Evolutionary conservation across 64 coral and sea anemone species (phyloP).

Genomic region (Anthopleura sola): DNA sequence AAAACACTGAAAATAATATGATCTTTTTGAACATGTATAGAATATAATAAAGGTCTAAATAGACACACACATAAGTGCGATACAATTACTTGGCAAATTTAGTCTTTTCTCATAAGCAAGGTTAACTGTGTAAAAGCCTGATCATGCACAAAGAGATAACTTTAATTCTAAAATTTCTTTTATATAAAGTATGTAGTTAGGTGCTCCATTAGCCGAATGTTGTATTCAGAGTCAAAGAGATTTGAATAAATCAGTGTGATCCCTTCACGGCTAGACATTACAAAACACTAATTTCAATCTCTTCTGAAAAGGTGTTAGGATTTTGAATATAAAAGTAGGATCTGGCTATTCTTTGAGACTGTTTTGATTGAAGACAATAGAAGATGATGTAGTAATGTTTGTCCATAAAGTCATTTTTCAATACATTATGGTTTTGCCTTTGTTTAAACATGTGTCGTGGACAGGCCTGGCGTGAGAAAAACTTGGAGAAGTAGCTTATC

Average conservation of each 20-base stretch:
- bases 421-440: conserved; percentile 13
- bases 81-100: too few relatives aligned
- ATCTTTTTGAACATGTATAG: too few relatives aligned
- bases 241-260: conserved; percentile 3
- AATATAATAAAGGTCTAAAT: too few relatives aligned
- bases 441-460: conserved; percentile 31
- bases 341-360: conserved; percentile 13
- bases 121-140: not conserved
- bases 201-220: not conserved
- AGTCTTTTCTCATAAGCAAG: not conserved
- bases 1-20: too few relatives aligned
- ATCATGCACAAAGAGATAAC: not conserved
- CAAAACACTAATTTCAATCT: conserved; percentile 10
- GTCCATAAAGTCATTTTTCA: conserved; percentile 20
- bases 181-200: not conserved
- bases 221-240: not conserved
- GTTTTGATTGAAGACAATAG: conserved; percentile 18
- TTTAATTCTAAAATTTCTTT: not conserved
- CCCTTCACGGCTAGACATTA: not conserved
- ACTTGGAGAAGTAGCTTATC: not conserved
- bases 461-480: conserved; percentile 4
- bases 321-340: conserved; percentile 17
- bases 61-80: too few relatives aligned
- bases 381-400: conserved; percentile 18
- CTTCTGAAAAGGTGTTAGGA: conserved; percentile 19